Conservation (phyloP, 2,888 invertebrate genomes). For the Diarsia rubi region DNA sequence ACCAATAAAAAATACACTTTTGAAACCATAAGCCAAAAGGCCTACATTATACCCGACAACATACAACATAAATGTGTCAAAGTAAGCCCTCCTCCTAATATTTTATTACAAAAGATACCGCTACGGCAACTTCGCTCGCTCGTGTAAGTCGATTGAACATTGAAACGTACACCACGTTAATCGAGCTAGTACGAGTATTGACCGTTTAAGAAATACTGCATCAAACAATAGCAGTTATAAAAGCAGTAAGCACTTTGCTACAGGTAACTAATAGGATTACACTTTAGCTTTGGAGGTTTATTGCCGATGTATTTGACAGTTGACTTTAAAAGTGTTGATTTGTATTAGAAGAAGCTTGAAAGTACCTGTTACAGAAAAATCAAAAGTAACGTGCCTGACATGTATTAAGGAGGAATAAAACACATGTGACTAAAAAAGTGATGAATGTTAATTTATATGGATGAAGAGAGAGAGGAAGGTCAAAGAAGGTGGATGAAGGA, state of each 20-base stretch:
- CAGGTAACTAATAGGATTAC: constrained; percentile 33
- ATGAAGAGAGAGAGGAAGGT: too few species aligned
- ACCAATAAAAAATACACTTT: neutral
- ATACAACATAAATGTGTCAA: neutral
- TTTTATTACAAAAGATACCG: constrained; percentile 20
- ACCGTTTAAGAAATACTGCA: constrained; percentile 2
- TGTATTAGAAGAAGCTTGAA: too few species aligned
- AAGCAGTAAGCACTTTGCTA: constrained; percentile 5
- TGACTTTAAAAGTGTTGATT: neutral
- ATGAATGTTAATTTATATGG: too few species aligned
- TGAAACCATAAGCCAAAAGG: neutral
- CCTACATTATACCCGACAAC: neutral
- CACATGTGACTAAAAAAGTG: too few species aligned
- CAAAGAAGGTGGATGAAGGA: too few species aligned
- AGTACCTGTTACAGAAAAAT: too few species aligned
- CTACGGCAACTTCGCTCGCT: constrained; percentile 11
- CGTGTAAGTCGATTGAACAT: constrained; percentile 9
- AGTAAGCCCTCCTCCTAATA: neutral
- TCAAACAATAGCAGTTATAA: constrained; percentile 21
- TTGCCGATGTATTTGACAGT: neutral
- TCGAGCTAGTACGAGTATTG: neutral
- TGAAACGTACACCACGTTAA: constrained; percentile 16
- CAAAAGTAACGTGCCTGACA: too few species aligned
- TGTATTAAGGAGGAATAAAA: too few species aligned
- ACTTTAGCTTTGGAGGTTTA: constrained; percentile 7